Percentiles rank a stretch among this genome's conserved stretches.
phyloP scores from a whole-genome alignment of 2,888 invertebrate species.

The Volucella bombylans region DNA sequence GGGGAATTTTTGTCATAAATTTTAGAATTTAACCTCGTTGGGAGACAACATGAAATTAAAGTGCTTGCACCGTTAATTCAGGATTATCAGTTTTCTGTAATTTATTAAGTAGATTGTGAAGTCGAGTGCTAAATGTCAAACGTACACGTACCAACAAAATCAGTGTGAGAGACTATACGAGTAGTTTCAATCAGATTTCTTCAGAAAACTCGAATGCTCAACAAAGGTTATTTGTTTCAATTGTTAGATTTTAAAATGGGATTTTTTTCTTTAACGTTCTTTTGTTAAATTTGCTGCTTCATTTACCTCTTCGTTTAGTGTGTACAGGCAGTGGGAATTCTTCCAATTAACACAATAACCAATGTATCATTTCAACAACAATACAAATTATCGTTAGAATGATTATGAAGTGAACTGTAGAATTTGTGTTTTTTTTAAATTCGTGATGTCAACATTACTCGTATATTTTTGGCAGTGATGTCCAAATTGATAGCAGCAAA shows the following conservation, averaged over 20 bases:
- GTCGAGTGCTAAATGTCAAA: constrained; percentile 62
- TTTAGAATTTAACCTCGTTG: constrained; percentile 4
- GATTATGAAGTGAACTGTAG: constrained; percentile 20
- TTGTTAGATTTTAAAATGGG: constrained; percentile 20
- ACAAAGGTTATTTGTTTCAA: constrained; percentile 55
- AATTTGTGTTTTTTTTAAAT: constrained; percentile 9
- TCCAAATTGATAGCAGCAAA: background rate
- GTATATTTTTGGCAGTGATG: background rate
- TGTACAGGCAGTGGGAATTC: too few relatives aligned
- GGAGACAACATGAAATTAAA: constrained; percentile 11
- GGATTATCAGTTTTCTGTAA: constrained; percentile 47
- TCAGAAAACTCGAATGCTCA: constrained; percentile 36
- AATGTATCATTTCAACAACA: too few relatives aligned
- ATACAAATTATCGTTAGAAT: constrained; percentile 11
- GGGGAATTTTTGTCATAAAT: background rate
- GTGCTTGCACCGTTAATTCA: constrained; percentile 24
- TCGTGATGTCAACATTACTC: constrained; percentile 14
- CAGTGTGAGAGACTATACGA: constrained; percentile 21
- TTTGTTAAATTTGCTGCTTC: too few relatives aligned
- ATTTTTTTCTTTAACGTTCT: constrained; percentile 4
- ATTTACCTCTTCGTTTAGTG: too few relatives aligned
- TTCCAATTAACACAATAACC: too few relatives aligned
- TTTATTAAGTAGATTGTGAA: constrained; percentile 56
- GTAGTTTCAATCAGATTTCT: constrained; percentile 35
- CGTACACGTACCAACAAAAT: constrained; percentile 26